Percentiles rank a stretch among this genome's conserved stretches.
Conservation (phyloP, 2,888 invertebrate genomes). For the Ornithoptera alexandrae region DNA sequence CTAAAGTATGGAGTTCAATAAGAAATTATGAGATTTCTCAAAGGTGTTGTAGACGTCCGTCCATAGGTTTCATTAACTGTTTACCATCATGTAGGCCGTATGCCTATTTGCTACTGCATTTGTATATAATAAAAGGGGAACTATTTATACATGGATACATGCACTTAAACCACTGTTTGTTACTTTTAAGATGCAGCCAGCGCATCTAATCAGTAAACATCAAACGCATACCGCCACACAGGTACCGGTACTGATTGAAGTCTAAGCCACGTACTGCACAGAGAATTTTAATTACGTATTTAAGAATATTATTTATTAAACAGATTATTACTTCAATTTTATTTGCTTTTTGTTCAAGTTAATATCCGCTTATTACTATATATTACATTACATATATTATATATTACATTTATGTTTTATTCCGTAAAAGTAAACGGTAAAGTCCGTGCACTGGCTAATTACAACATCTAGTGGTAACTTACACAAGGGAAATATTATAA, state of each 20-base stretch:
- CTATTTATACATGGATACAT: slow-evolving; percentile 3
- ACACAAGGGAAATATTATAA: background rate
- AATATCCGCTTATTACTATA: background rate
- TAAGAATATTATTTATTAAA: slow-evolving; percentile 2
- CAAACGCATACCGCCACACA: slow-evolving; percentile 50
- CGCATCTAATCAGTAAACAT: slow-evolving; percentile 68
- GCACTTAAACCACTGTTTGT: slow-evolving; percentile 43
- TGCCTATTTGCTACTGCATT: background rate
- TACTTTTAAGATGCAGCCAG: slow-evolving; percentile 50
- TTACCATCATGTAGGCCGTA: background rate
- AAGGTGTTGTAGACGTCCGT: too few species aligned
- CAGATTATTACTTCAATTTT: slow-evolving; percentile 1
- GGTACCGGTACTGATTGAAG: slow-evolving; percentile 27
- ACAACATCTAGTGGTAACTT: background rate
- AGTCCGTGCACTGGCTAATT: too few species aligned
- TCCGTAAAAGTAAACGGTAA: too few species aligned
- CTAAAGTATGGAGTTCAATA: too few species aligned
- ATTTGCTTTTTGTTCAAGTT: background rate
- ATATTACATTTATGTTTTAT: too few species aligned
- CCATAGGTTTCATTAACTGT: background rate
- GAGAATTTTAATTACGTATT: slow-evolving; percentile 22
- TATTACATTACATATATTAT: too few species aligned
- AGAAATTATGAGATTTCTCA: too few species aligned
- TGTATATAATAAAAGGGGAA: slow-evolving; percentile 1
- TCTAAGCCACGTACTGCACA: slow-evolving; percentile 34